Percentiles rank a stretch among this genome's conserved stretches.
phyloP scores from a whole-genome alignment of 2,113 vertebrate genomes.

The Carettochelys insculpta region DNA sequence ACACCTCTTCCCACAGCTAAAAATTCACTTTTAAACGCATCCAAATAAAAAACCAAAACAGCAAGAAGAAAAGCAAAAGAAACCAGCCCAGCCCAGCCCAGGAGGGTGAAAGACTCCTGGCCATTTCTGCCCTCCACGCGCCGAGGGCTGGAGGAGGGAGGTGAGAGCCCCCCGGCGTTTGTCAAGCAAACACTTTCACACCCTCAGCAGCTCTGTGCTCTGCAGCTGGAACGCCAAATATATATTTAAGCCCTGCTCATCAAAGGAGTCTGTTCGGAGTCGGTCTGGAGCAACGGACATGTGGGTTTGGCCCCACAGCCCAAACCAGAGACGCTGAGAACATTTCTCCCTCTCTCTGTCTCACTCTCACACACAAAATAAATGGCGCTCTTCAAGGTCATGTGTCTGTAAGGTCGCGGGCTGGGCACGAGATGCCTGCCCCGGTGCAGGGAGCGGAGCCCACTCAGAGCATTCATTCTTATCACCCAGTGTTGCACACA shows the following conservation, averaged over 20 bases:
- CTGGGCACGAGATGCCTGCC: conserved; percentile 64
- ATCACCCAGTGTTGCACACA: conserved; percentile 53
- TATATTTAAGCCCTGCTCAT: conserved; percentile 71
- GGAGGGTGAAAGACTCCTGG: conserved; percentile 76
- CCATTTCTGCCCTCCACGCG: conserved; percentile 71
- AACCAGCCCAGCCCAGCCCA: no score
- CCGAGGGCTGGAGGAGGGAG: conserved; percentile 56
- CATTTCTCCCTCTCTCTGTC: background rate
- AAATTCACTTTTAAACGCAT: conserved; percentile 68
- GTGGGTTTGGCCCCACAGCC: conserved; percentile 67
- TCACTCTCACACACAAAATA: rapidly evolving
- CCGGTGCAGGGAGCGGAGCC: background rate
- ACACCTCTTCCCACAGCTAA: conserved; percentile 57
- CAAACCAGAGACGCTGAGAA: conserved; percentile 58
- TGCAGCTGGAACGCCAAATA: conserved; percentile 71
- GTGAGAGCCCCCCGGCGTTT: conserved; percentile 71
- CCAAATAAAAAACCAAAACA: conserved; percentile 76
- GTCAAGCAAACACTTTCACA: conserved; percentile 79
- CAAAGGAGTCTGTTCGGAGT: conserved; percentile 71
- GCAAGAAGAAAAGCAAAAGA: no score
- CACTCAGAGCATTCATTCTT: conserved; percentile 47
- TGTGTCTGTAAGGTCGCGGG: conserved; percentile 26
- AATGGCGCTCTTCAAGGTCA: conserved; percentile 45
- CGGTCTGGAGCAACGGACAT: conserved; percentile 64
- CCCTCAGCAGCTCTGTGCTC: conserved; percentile 51